Conservation (phyloP, 1,140 invertebrate genomes). For the Lepidotrigona ventralis region DNA sequence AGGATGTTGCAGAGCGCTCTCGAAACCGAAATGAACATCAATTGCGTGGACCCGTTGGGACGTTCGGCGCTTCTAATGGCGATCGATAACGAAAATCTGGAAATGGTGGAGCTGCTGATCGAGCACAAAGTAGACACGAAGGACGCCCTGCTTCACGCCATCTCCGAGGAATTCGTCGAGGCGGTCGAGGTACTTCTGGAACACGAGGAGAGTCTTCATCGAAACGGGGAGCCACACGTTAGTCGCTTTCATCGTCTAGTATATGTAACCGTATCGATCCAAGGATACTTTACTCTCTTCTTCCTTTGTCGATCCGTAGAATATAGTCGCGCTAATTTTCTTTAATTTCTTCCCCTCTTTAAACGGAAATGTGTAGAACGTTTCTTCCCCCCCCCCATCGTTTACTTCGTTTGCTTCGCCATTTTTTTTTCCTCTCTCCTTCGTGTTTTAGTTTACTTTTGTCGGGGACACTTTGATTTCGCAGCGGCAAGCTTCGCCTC, state of each 20-base stretch:
- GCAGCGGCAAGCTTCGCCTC: background rate
- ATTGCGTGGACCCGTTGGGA: constrained; percentile 98
- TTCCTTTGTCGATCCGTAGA: background rate
- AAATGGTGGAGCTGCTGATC: constrained; percentile 98
- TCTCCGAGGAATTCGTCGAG: constrained; percentile 98
- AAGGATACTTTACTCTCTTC: background rate
- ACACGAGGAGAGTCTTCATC: constrained; percentile 92
- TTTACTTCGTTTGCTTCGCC: no score
- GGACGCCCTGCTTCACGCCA: constrained; percentile 97
- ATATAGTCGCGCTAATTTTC: background rate
- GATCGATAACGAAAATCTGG: constrained; percentile 99
- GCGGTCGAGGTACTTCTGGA: constrained; percentile 97
- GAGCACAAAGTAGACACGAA: constrained; percentile 93
- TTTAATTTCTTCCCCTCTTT: no score
- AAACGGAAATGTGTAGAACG: no score
- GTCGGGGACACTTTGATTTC: background rate
- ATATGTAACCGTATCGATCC: constrained; percentile 18
- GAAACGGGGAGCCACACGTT: constrained; percentile 90
- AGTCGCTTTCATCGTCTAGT: constrained; percentile 72
- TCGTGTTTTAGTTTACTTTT: no score
- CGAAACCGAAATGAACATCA: constrained; percentile 94
- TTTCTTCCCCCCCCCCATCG: background rate
- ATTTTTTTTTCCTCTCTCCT: no score
- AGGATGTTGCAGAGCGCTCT: constrained; percentile 89
- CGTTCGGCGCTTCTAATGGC: constrained; percentile 95